Evolutionary conservation across 2,797 vertebrate species (phyloP).

Genomic region (Urocyon cinereoargenteus): DNA sequence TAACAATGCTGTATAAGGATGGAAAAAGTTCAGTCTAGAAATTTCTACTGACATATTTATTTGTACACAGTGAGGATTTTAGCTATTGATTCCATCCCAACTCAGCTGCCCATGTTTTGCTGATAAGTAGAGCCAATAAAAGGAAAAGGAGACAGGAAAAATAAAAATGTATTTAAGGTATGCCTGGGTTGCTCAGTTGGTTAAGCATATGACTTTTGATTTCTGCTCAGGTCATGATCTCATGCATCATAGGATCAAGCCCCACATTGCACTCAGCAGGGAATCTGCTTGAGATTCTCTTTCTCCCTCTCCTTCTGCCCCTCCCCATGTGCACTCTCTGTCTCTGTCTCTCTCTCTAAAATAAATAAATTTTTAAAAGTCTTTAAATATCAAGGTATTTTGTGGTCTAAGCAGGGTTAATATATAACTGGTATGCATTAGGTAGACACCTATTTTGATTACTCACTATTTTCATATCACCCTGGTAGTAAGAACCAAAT

Average conservation of each 20-base stretch:
- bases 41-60: slow-evolving; percentile 29
- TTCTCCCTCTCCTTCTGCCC: too few relatives aligned
- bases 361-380: neutral
- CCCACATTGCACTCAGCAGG: too few relatives aligned
- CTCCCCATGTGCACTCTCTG: too few relatives aligned
- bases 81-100: neutral
- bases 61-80: neutral
- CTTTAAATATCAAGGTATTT: slow-evolving; percentile 55
- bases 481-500: slow-evolving; percentile 11
- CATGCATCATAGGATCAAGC: too few relatives aligned
- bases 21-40: neutral
- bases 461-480: slow-evolving; percentile 60
- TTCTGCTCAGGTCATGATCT: too few relatives aligned
- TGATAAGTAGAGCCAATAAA: slow-evolving; percentile 20
- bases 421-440: neutral
- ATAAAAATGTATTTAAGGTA: neutral
- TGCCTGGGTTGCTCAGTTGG: too few relatives aligned
- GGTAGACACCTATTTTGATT: neutral
- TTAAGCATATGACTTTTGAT: too few relatives aligned
- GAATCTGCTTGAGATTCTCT: too few relatives aligned
- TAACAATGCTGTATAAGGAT: neutral
- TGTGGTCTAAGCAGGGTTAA: slow-evolving; percentile 8
- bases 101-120: neutral
- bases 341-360: too few relatives aligned
- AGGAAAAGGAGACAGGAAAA: slow-evolving; percentile 27